Base-by-base conservation (phyloP, 2,113 vertebrate genomes). In the Ictalurus furcatus region DNA sequence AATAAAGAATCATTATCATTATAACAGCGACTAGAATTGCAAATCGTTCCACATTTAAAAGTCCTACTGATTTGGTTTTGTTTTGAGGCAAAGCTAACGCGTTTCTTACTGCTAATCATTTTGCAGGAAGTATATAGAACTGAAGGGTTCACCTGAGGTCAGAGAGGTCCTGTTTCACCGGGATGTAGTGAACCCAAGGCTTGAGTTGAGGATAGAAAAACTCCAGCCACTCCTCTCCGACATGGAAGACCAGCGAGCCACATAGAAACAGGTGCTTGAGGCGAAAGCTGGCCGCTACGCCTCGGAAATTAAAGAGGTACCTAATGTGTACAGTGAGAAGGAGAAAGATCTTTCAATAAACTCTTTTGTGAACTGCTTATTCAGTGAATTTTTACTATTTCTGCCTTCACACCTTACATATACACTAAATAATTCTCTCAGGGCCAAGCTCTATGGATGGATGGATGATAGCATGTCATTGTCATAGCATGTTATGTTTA, bases 201-300 rank as follows among this genome's bases (percentile, higher is more conserved):
- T 95, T 96, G 91, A 99, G 96, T 89, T 98, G 97, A 2, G 96
- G 94, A 91, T 99, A 99, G 92, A 99, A 99, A 92, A 99, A 99
- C 94, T 99, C 98, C 90, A 96, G 80, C 98, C 98, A 99, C 21
- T 98, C 97, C 8, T 97, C 96, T 3, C 98, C 98, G 0, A 99
- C 98, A 0, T 99, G 98, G 85, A 99, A 99, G 90, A 99, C 97
- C 65, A 99, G 95, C 0, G 98, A 99, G 13, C 97, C 96, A 1
- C 98, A 99, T 40, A 99, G 94, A 93, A 99, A 99, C 67, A 99
- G 97, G 89, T 99, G 98, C 87, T 99, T 99, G 93, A 99, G 91
- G 3, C 98, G 98, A 94, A 99, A 99, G 93, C 98, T 99, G 93
- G 98, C 98, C 0, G 98, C 98, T 88, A 99, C 98, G 1, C 98